Conservation (phyloP, 2,797 vertebrate genomes). For the Sebastes iracundus region DNA sequence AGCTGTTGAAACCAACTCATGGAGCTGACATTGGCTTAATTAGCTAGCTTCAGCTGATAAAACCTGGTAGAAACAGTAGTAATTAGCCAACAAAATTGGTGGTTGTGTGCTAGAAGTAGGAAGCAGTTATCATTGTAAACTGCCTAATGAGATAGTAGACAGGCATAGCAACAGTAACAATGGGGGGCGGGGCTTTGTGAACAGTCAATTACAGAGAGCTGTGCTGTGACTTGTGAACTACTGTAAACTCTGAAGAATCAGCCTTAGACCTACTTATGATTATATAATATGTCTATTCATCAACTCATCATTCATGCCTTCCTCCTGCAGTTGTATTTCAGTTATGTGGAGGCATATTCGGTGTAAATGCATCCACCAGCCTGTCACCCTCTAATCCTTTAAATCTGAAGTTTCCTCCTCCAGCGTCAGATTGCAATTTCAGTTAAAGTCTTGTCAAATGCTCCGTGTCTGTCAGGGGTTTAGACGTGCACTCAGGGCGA, state of each 20-base stretch:
- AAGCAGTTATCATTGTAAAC: background rate
- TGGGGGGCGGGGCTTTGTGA: background rate
- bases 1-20: too few relatives aligned
- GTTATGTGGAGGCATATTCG: background rate
- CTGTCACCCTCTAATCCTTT: background rate
- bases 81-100: background rate
- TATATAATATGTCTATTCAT: slow-evolving; percentile 23
- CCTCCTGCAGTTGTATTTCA: background rate
- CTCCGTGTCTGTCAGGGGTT: background rate
- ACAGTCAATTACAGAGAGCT: background rate
- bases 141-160: background rate
- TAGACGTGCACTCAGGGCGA: background rate
- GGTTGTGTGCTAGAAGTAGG: background rate
- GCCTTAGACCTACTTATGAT: background rate
- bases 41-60: background rate
- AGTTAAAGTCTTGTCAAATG: slow-evolving; percentile 17
- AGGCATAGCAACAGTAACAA: background rate
- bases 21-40: background rate
- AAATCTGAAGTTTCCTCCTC: background rate
- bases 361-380: background rate
- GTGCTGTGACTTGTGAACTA: background rate
- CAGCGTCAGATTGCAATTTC: slow-evolving; percentile 24
- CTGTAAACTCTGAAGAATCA: background rate
- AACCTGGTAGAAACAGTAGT: background rate
- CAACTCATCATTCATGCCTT: background rate